These are phyloP conservation scores for Acheta domesticus DNA, from an alignment of 2,888 invertebrate species.

Conservation along the genomic window DNA sequence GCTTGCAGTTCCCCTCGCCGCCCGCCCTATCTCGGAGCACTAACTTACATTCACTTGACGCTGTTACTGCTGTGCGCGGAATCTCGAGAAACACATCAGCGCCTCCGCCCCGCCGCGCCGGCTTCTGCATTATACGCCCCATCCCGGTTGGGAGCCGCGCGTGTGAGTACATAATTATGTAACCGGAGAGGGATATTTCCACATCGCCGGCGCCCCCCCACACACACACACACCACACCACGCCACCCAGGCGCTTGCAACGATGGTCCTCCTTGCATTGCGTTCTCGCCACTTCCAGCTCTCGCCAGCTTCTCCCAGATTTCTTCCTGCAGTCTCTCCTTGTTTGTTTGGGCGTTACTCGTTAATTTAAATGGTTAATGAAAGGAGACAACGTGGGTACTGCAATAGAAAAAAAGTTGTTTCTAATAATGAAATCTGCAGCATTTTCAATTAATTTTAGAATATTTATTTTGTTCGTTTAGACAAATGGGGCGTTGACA, in stretches of 20 bases:
- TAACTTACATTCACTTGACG: not conserved
- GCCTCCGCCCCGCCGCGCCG: not conserved
- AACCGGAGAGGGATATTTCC: conserved; percentile 7
- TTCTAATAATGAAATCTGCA: no score
- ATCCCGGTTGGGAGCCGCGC: not conserved
- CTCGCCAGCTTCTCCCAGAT: no score
- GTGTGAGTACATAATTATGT: conserved; percentile 11
- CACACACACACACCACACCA: not conserved
- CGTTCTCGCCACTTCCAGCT: no score
- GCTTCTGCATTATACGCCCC: conserved; percentile 6
- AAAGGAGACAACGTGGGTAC: no score
- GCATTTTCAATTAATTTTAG: no score
- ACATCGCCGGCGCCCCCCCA: not conserved
- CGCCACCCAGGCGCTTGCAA: not conserved
- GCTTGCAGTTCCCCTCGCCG: not conserved
- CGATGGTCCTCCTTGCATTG: no score
- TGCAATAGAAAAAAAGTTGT: no score
- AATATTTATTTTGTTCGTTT: no score
- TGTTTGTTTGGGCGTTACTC: no score
- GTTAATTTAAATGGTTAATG: no score
- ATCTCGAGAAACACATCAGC: conserved; percentile 2
- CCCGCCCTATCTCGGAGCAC: not conserved
- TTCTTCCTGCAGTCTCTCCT: no score
- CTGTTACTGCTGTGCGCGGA: not conserved
- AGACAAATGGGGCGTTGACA: no score